Evolutionary conservation across 2,888 invertebrate genomes (phyloP).

Genomic region (Agrotis ipsilon): DNA sequence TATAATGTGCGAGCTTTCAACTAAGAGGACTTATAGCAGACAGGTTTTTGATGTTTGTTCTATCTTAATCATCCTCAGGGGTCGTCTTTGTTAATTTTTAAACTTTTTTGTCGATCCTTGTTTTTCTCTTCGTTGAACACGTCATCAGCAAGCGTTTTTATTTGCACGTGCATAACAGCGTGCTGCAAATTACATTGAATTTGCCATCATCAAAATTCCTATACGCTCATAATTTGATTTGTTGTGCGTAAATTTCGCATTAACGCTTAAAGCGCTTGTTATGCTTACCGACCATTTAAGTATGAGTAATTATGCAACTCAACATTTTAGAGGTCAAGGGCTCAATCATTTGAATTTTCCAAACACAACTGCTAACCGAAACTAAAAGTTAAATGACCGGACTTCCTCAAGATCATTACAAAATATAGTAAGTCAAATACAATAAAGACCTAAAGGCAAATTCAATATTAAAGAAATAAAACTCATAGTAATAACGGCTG

Average conservation of each 20-base stretch:
- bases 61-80: no score
- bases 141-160: conserved; percentile 26
- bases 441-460: not conserved
- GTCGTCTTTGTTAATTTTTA: not conserved
- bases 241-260: conserved; percentile 23
- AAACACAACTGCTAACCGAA: not conserved
- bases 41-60: not conserved
- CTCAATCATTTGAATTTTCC: conserved; percentile 10
- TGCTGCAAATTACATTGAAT: conserved; percentile 30
- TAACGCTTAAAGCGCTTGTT: conserved; percentile 24
- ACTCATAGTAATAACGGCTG: conserved; percentile 20
- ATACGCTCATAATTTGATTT: conserved; percentile 37
- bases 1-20: not conserved
- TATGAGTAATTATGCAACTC: conserved; percentile 4
- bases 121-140: not conserved
- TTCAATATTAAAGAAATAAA: conserved; percentile 5
- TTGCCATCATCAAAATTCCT: conserved; percentile 12
- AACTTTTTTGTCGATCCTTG: not conserved
- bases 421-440: conserved; percentile 12
- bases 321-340: not conserved
- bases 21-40: not conserved
- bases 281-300: conserved; percentile 10
- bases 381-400: conserved; percentile 24
- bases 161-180: conserved; percentile 18
- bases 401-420: conserved; percentile 15